Percentiles rank a stretch among this genome's conserved stretches.
These are phyloP conservation scores for Bombus waltoni DNA, from an alignment of 1,140 invertebrate species.

Conservation along the genomic window DNA sequence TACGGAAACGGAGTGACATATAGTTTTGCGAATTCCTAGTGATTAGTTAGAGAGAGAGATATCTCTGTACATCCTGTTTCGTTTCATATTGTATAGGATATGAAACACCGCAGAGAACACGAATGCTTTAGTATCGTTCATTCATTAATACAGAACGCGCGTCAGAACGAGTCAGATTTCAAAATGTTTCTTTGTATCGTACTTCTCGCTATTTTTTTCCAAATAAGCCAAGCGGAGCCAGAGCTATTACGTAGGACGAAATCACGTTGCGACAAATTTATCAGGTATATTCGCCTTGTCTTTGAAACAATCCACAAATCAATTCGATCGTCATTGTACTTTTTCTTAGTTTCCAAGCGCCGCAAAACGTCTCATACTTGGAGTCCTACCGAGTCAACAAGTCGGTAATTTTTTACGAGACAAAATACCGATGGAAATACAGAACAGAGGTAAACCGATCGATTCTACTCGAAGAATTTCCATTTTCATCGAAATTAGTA, in stretches of 20 bases:
- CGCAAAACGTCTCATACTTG: constrained; percentile 40
- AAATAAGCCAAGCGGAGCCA: too few relatives aligned
- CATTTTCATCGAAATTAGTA: not conserved
- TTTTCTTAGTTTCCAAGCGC: constrained; percentile 1
- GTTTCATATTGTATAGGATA: not conserved
- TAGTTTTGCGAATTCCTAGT: not conserved
- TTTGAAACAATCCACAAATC: not conserved
- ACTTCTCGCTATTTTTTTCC: not conserved
- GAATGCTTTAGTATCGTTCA: not conserved
- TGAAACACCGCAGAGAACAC: not conserved
- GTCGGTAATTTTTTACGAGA: constrained; percentile 45
- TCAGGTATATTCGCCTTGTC: not conserved
- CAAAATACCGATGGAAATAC: constrained; percentile 56
- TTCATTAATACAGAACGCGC: not conserved
- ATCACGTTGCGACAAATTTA: too few relatives aligned
- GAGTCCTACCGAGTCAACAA: constrained; percentile 54
- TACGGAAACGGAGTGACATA: not conserved
- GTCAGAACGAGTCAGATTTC: too few relatives aligned
- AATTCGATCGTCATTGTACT: not conserved
- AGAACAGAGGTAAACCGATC: constrained; percentile 57
- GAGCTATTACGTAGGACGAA: rapidly evolving
- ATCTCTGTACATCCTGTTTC: constrained; percentile 32
- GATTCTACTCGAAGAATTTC: not conserved
- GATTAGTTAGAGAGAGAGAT: not conserved
- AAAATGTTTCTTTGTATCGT: not conserved